Evolutionary conservation across 1,140 invertebrate genomes (phyloP), one percentile per base, ranked within the genome.

Genomic region (Macrobrachium rosenbergii): DNA sequence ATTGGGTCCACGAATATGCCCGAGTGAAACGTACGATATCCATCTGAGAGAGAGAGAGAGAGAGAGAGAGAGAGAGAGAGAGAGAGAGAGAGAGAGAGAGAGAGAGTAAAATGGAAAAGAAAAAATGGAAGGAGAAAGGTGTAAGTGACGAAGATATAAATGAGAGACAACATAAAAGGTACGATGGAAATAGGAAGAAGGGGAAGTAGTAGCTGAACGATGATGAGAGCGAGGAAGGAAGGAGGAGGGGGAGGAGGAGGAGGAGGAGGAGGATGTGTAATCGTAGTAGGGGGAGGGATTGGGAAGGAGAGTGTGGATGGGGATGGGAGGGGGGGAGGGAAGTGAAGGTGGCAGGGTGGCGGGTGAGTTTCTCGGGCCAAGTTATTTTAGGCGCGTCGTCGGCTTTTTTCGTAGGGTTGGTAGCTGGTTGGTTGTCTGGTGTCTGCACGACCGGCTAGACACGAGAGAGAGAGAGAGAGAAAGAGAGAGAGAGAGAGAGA

Each of bases 291-390:
- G 73, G 23, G 73, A 10, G 28, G 43, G 73, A 16, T 43, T 14
- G 5, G n/a, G 52, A 19, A 43, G 73, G 16, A 45, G 37, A 76
- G 73, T 19, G 73, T 23, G 17, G 23, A 8, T 12, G 10, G 73
- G n/a, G n/a, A n/a, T n/a, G n/a, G n/a, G n/a, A n/a, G 52, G 73
- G 73, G 12, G 37, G 37, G n/a, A 76, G 45, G 79, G 64, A n/a
- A 67, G 23, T 37, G 63, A 52, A 82, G 63, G 59, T 69, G 37
- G 78, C 45, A 43, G 60, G 17, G 63, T 81, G 60, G 28, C 60
- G 43, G 78, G 79, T 64, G 64, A 69, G 79, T 82, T 82, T 69
- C 79, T 82, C 63, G 28, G 79, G 63, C 79, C 37, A 82, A 82
- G 79, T 82, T 82, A 69, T 82, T 67, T 82, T 82, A 16, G 63